phyloP scores from a whole-genome alignment of 2,113 vertebrate genomes.

The Colius striatus region DNA sequence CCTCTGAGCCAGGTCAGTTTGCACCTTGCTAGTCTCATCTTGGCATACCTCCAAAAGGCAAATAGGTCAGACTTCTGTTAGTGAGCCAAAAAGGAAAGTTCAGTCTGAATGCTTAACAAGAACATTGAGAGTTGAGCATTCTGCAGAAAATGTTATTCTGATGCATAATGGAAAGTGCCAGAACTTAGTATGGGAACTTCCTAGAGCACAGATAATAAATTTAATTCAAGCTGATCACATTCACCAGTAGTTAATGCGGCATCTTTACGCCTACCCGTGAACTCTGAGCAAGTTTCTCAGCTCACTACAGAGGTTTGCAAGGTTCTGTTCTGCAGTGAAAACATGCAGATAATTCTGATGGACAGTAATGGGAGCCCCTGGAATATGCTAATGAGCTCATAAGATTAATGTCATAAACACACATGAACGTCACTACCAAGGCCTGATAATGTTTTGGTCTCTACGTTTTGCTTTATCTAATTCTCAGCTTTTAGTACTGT shows the following conservation, averaged over 20 bases:
- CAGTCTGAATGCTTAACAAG: slow-evolving; percentile 55
- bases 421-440: background rate
- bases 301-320: background rate
- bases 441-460: background rate
- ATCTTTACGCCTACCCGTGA: background rate
- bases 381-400: background rate
- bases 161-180: slow-evolving; percentile 17
- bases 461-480: background rate
- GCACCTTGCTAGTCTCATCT: slow-evolving; percentile 58
- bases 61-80: slow-evolving; percentile 63
- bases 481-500: background rate
- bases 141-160: slow-evolving; percentile 44
- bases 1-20: slow-evolving; percentile 58
- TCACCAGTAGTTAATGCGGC: background rate
- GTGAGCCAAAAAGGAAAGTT: slow-evolving; percentile 45
- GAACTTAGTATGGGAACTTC: slow-evolving; percentile 54
- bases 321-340: background rate
- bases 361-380: background rate
- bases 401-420: background rate
- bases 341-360: background rate
- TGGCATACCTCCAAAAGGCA: slow-evolving; percentile 60
- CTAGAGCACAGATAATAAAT: slow-evolving; percentile 16
- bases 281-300: background rate
- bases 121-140: background rate
- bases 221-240: slow-evolving; percentile 38